Evolutionary conservation across 1,140 invertebrate genomes (phyloP), one percentile per base, ranked within the genome.

Genomic region (Pemphigus obesinymphae): DNA sequence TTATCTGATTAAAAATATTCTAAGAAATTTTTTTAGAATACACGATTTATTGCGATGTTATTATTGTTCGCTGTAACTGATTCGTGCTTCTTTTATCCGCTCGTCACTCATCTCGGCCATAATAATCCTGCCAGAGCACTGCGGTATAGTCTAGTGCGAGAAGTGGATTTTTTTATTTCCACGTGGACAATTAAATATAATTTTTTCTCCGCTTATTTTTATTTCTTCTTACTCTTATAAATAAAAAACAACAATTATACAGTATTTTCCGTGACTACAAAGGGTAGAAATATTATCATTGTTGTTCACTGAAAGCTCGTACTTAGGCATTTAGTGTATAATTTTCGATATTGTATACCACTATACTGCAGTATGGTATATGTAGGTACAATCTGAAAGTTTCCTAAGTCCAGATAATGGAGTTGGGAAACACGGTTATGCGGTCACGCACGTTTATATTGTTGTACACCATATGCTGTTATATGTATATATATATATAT

Each of bases 321-420:
- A 70, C 40, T 70, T 70, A 70, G 15, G 37, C 68, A 45, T 29
- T 45, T 70, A 70, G 40, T 45, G 68, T 11, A 70, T 17, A n/a
- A 45, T 45, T 23, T 70, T 70, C 66, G n/a, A 70, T 70, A 17
- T 70, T n/a, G n/a, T 45, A 13, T 15, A 0, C 37, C 40, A 20
- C 23, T 23, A 37, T 20, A n/a, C 26, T 31, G 29, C 58, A 2
- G 53, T 58, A n/a, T n/a, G n/a, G n/a, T n/a, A n/a, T 29, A 20
- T 68, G 13, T 37, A 70, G 17, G 68, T 26, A 70, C 37, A 70
- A 45, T 45, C 40, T 70, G 37, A 70, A 70, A 70, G 68, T 70
- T 70, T 45, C n/a, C 23, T 70, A 70, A 70, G 34, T 37, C 40
- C n/a, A 70, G 68, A 70, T 70, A 70, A 70, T 70, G 68, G 68